Conservation (phyloP, 2,888 invertebrate genomes). For the Myopa testacea region DNA sequence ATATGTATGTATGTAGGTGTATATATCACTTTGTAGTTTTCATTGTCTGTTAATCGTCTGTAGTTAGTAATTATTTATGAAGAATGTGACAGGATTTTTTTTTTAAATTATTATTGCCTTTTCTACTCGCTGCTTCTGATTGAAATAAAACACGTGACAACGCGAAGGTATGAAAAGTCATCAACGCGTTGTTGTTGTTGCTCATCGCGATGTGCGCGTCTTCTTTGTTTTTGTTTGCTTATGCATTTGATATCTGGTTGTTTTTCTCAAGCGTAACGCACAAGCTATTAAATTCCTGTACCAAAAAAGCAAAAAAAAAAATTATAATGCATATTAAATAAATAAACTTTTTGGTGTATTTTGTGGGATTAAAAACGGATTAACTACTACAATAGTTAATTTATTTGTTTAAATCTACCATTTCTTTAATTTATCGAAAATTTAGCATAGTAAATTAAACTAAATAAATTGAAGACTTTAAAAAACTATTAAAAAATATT, state of each 20-base stretch:
- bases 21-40: background rate
- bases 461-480: too few species aligned
- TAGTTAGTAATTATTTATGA: constrained; percentile 8
- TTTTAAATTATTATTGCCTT: background rate
- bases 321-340: too few species aligned
- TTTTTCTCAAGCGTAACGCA: too few species aligned
- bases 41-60: background rate
- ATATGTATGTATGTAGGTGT: background rate
- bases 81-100: background rate
- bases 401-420: too few species aligned
- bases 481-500: too few species aligned
- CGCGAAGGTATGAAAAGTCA: constrained; percentile 11
- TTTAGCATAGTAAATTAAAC: too few species aligned
- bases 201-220: background rate
- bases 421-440: too few species aligned
- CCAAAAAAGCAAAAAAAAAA: too few species aligned
- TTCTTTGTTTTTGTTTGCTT: background rate
- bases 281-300: too few species aligned
- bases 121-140: constrained; percentile 12
- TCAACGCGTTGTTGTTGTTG: background rate
- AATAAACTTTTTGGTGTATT: too few species aligned
- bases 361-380: too few species aligned
- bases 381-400: too few species aligned
- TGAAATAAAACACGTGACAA: constrained; percentile 28
- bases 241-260: background rate